These are phyloP conservation scores for Zoanthus sociatus DNA, from an alignment of 92 coral and sea anemone species.

Conservation along the genomic window DNA sequence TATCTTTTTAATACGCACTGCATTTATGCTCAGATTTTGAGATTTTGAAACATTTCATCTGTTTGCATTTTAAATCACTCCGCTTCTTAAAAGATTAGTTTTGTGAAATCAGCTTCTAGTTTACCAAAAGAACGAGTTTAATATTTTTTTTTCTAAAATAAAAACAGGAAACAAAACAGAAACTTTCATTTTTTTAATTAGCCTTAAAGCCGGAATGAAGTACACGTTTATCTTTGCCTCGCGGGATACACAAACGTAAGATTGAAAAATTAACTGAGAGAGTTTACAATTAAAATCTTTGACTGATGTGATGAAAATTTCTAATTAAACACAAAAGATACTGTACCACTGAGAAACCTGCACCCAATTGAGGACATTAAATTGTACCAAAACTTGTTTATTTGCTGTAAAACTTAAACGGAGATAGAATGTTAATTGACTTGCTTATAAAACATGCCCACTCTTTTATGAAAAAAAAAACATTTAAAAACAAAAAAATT, in stretches of 20 bases:
- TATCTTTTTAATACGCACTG: neutral
- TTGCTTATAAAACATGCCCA: neutral
- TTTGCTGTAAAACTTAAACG: conserved; percentile 2
- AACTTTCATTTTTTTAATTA: conserved; percentile 23
- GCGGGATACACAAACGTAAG: neutral
- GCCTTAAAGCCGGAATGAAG: conserved; percentile 33
- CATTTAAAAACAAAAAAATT: neutral
- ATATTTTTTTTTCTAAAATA: conserved; percentile 22
- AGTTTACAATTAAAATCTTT: neutral
- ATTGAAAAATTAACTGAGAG: neutral
- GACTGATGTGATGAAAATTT: neutral
- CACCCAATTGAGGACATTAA: neutral
- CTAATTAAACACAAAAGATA: neutral
- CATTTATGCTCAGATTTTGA: neutral
- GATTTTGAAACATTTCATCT: neutral
- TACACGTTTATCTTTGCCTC: conserved; percentile 20
- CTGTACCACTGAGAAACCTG: neutral
- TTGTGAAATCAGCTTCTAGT: neutral
- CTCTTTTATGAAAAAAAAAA: neutral
- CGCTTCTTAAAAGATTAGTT: conserved; percentile 32
- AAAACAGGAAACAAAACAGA: conserved; percentile 45
- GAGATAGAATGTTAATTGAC: neutral
- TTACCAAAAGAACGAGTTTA: conserved; percentile 21
- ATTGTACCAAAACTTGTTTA: neutral
- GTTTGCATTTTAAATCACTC: conserved; percentile 33